Evolutionary conservation across 2,888 invertebrate genomes (phyloP), one percentile per base, ranked within the genome.

Genomic region (Drosophila flavopinicola): DNA sequence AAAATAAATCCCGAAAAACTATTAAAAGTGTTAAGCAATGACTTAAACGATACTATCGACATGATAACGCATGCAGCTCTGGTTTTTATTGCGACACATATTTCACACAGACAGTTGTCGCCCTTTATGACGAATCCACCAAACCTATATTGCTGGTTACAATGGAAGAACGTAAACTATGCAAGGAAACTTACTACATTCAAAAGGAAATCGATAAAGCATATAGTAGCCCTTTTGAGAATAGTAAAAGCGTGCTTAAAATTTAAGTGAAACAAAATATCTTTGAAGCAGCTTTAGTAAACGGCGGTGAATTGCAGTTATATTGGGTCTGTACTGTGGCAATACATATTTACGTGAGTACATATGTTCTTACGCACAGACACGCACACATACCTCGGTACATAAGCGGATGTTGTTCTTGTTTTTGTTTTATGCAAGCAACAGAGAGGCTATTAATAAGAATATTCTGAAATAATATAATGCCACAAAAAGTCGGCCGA

Each of bases 391-490:
- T 17, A 29, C 20, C 56, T 32, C 29, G 44, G 48, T 6, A 30
- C 20, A 49, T 49, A 68, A 44, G 20, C 72, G 58, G 66, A 79
- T 79, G 73, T 77, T 75, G 74, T 79, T 85, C 80, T 85, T 84
- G 77, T 41, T 74, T 59, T 47, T 68, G 41, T 48, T 66, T 80
- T 74, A 67, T 86, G 86, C 79, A 79, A 84, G 84, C 84, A 85
- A 85, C 66, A 63, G 66, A 20, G n/a, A 63, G 66, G 84, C 84
- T 80, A 80, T 72, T 77, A 86, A 78, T 84, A 72, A 80, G 78
- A 80, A 84, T 79, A 84, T 79, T 71, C 76, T 69, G 75, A 77
- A 73, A 82, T 74, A 78, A 76, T 78, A 80, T 80, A 70, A 74
- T 85, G 75, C 75, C 45, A 85, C 66, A 52, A 75, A 66, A 78